phyloP scores from a whole-genome alignment of 2,113 vertebrate genomes.

The Microcebus murinus region DNA sequence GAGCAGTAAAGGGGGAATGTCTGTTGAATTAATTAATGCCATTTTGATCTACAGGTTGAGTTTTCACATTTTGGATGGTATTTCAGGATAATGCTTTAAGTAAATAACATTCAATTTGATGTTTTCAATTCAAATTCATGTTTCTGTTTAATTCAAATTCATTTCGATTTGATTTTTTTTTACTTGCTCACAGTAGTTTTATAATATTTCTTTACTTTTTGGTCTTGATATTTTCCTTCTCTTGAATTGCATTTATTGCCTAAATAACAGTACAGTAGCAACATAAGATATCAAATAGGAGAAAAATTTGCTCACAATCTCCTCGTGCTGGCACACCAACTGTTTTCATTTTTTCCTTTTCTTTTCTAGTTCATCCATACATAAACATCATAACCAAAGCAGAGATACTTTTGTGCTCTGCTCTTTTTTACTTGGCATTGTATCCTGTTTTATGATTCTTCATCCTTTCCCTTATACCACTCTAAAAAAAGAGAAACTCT shows the following conservation, averaged over 20 bases:
- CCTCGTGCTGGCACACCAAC: not conserved
- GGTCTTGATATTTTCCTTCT: not conserved
- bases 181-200: not conserved
- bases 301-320: not conserved
- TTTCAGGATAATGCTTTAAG: not conserved
- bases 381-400: not conserved
- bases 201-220: not conserved
- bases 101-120: not conserved
- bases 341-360: conserved; percentile 9
- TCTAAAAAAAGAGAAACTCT: not conserved
- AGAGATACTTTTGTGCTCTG: not conserved
- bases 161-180: not conserved
- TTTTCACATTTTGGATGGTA: not conserved
- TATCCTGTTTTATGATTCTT: not conserved
- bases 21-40: not conserved
- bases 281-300: not conserved
- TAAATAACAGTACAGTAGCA: not conserved
- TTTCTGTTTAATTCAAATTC: not conserved
- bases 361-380: not conserved
- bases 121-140: not conserved
- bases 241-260: not conserved
- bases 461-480: not conserved
- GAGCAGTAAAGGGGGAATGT: not conserved
- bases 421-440: not conserved
- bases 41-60: not conserved